Base-by-base conservation (phyloP, 1,140 invertebrate species). In the Choristoneura fumiferana region DNA sequence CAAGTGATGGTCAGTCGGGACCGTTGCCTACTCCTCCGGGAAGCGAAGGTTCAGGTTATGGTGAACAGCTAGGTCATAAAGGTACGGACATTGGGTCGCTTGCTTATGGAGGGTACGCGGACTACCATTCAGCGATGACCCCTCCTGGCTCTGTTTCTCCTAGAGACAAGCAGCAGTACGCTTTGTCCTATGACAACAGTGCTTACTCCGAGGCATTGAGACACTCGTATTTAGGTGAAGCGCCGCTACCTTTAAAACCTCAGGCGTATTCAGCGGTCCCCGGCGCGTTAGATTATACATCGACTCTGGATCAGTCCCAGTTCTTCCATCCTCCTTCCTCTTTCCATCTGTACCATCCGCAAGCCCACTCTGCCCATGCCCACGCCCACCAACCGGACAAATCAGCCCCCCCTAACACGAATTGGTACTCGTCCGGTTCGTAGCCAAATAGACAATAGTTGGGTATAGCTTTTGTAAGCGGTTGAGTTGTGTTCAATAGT, bases 91-190 rank as follows among this genome's bases (percentile, higher is more conserved):
- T 87, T 63, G 71, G 81, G 40, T 78, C 84, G 14, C 59, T 90
- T 87, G 52, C 90, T 75, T 86, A 91, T 84, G 92, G 92, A 13
- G 92, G 92, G 15, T 96, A 96, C 69, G 92, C 95, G 13, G 95
- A 96, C 73, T 96, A 96, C 73, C 95, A 96, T 75, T 96, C 96
- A 18, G 96, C 97, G 10, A 98, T 98, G 95, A 98, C 97, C 0
- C 97, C 97, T 40, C 97, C 97, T 8, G 96, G 96, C 0, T 98
- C 96, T 1, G 97, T 98, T 0, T 98, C 97, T 6, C 97, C 97
- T 0, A 91, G 96, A 43, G 96, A 98, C 72, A 97, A 96, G 79
- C 94, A 94, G 78, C 93, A 93, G 67, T 92, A 92, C 62, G 75
- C 84, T 39, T 90, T 81, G 69, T 68, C 81, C 18, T 87, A 89